Percentiles rank a stretch among this genome's conserved stretches.
These are phyloP conservation scores for Zootermopsis nevadensis DNA, from an alignment of 2,888 invertebrate genomes.

Conservation along the genomic window DNA sequence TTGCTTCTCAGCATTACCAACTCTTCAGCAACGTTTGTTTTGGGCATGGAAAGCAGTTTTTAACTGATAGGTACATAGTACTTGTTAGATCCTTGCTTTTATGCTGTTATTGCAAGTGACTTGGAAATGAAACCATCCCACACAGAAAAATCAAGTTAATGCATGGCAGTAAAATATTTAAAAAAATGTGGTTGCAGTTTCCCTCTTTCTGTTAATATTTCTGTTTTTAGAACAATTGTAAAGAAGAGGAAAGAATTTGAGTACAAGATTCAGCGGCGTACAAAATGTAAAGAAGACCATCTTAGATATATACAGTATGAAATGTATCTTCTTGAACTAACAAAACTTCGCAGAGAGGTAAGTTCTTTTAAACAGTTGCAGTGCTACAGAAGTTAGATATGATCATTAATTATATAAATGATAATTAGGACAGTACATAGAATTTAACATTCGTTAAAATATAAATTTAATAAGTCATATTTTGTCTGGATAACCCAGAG, in stretches of 20 bases:
- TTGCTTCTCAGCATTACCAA: background rate
- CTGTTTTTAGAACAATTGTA: constrained; percentile 70
- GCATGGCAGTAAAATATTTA: background rate
- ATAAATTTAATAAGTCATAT: no score
- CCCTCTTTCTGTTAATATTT: constrained; percentile 12
- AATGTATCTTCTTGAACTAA: constrained; percentile 73
- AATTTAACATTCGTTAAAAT: no score
- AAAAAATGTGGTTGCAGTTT: background rate
- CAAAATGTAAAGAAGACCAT: constrained; percentile 77
- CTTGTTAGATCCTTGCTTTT: no score
- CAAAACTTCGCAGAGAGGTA: constrained; percentile 71
- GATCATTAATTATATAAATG: no score
- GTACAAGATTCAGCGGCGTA: constrained; percentile 75
- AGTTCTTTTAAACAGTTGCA: constrained; percentile 45
- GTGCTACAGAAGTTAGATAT: no score
- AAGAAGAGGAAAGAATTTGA: constrained; percentile 78
- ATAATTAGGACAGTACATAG: no score
- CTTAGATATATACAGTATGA: constrained; percentile 78
- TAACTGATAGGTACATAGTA: no score
- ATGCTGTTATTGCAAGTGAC: no score
- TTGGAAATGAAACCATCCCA: no score
- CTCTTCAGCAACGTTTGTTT: background rate
- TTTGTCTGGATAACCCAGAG: no score
- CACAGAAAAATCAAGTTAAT: background rate
- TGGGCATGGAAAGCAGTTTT: background rate